Base-by-base conservation (phyloP, 2,113 vertebrate species). In the Podarcis raffonei region DNA sequence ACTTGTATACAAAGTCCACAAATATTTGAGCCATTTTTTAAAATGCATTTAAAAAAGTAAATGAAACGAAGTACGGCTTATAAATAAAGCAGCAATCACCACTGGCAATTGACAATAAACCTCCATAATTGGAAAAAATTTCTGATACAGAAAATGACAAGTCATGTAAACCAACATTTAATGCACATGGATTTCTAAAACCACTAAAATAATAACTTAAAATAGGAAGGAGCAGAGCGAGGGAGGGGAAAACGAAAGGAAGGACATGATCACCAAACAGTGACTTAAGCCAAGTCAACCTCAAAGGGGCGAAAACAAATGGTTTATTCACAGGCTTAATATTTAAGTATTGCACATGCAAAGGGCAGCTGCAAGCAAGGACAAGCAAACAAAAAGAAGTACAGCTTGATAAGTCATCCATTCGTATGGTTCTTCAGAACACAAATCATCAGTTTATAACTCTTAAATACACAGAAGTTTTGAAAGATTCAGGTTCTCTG, bases 71-170 rank as follows among this genome's bases (percentile, higher is more conserved):
- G 80, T 92, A 94, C 92, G 93, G 90, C 95, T 95, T 95, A 95
- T 95, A 95, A 94, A 94, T 96, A 94, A 94, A 97, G 95, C 90
- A 96, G 95, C 92, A 94, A 95, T 94, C 94, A 97, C 95, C 95
- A 96, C 89, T 94, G 88, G 93, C 91, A 96, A 95, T 96, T 96
- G 96, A 96, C 95, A 97, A 89, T 94, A 96, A 92, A 95, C 95
- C 92, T 97, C 91, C 91, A 94, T 94, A 95, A 95, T 96, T 94
- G 92, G 79, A 93, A 96, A 95, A 92, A 95, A 92, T 91, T 96
- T 97, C 92, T 96, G 96, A 97, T 98, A 97, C 97, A 98, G 95
- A 97, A 97, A 97, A 96, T 95, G 95, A 96, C 94, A 96, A 96
- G 92, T 93, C 86, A 90, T 92, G 94, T 96, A 96, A 97, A 96